A percentile compares a stretch with the other conserved stretches of the same genome.
Conservation (phyloP, 2,888 invertebrate species). For the Agrenia bidenticulata region DNA sequence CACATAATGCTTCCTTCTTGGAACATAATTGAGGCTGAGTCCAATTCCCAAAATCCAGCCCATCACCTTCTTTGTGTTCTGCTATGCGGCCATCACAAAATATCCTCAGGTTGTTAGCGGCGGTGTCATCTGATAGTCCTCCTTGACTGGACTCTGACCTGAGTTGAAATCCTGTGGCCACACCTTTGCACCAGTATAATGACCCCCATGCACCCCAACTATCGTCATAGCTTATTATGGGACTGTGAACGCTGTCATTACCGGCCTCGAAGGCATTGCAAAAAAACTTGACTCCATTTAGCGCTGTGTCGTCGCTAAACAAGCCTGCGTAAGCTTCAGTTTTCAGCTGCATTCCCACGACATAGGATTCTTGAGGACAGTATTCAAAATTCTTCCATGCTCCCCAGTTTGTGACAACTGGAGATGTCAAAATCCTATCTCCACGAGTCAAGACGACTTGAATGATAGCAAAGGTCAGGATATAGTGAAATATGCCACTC, state of each 20-base stretch:
- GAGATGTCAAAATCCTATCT: conserved; percentile 9
- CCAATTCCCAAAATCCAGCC: conserved; percentile 42
- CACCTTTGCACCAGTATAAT: conserved; percentile 35
- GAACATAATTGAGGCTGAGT: conserved; percentile 35
- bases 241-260: not conserved
- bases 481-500: too few species aligned
- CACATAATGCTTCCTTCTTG: conserved; percentile 41
- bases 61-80: conserved; percentile 39
- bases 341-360: conserved; percentile 45
- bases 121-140: conserved; percentile 43
- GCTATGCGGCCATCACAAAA: conserved; percentile 27
- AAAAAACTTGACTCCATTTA: conserved; percentile 46
- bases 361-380: conserved; percentile 36
- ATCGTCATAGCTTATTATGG: conserved; percentile 24
- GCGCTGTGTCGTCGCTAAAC: conserved; percentile 41
- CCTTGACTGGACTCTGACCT: conserved; percentile 38
- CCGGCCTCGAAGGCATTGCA: conserved; percentile 30
- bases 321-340: conserved; percentile 37
- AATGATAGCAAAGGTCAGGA: too few species aligned
- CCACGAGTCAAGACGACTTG: too few species aligned
- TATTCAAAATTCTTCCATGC: conserved; percentile 39
- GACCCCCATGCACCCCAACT: conserved; percentile 33
- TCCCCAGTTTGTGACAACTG: conserved; percentile 45
- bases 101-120: conserved; percentile 39
- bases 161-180: conserved; percentile 47